Percentiles rank a stretch among this genome's conserved stretches.
These are phyloP conservation scores for Phalangium opilio DNA, from an alignment of 2,888 invertebrate species.

Conservation along the genomic window DNA sequence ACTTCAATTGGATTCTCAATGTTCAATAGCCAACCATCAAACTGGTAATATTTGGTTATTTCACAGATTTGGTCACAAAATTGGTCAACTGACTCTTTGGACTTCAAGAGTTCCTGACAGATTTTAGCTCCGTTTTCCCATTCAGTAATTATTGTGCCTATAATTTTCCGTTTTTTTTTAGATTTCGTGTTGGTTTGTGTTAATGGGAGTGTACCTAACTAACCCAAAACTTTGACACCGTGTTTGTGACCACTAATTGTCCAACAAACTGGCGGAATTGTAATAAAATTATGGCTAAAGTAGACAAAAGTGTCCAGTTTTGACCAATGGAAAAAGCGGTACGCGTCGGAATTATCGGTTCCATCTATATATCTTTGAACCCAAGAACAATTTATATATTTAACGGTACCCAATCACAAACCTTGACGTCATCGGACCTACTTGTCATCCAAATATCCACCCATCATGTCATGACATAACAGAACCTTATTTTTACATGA, in stretches of 20 bases:
- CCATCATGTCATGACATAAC: no score
- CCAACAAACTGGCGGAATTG: constrained; percentile 85
- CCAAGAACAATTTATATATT: not conserved
- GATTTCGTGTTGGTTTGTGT: no score
- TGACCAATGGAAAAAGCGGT: constrained; percentile 83
- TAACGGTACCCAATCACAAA: no score
- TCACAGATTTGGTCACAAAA: constrained; percentile 53
- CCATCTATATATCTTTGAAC: constrained; percentile 36
- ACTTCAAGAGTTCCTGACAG: constrained; percentile 50
- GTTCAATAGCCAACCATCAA: constrained; percentile 97
- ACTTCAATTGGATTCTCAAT: constrained; percentile 60
- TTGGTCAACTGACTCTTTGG: constrained; percentile 39
- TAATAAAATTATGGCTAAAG: constrained; percentile 81
- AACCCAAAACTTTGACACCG: constrained; percentile 77
- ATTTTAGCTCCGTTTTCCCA: constrained; percentile 44
- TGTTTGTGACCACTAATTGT: constrained; percentile 79
- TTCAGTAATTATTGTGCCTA: constrained; percentile 88
- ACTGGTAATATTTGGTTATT: constrained; percentile 55
- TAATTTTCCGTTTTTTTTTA: no score
- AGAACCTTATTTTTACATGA: no score
- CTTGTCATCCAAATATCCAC: no score
- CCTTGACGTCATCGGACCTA: no score
- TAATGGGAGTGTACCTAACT: no score
- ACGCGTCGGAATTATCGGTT: constrained; percentile 50
- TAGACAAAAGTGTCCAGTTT: constrained; percentile 87